Evolutionary conservation across 2,113 vertebrate species (phyloP).

Genomic region (Hepsetus odoe): DNA sequence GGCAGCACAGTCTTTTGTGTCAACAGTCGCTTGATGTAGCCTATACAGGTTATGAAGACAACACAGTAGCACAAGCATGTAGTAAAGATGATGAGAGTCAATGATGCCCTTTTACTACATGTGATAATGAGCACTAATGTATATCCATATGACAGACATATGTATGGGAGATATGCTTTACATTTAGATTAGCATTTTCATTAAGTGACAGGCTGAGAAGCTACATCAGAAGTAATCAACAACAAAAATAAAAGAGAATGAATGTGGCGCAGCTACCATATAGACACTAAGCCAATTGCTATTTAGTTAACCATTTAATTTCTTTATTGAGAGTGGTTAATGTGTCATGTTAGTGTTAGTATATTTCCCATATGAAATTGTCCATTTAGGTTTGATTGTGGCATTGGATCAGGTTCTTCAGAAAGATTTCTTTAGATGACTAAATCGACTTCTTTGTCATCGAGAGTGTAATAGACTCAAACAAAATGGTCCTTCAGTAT

Average conservation of each 20-base stretch:
- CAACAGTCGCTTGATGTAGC: too few relatives aligned
- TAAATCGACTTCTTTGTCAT: neutral
- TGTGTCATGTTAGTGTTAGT: neutral
- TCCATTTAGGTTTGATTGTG: neutral
- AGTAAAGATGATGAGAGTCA: neutral
- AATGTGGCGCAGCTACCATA: neutral
- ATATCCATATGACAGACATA: neutral
- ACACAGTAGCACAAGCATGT: too few relatives aligned
- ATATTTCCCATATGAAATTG: conserved; percentile 1
- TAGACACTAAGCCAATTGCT: neutral
- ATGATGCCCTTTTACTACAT: neutral
- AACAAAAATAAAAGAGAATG: conserved; percentile 29
- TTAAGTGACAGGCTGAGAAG: conserved; percentile 36
- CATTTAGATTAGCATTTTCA: conserved; percentile 47
- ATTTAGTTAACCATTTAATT: neutral
- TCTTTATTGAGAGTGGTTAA: neutral
- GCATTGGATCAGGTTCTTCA: neutral
- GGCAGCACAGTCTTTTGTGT: too few relatives aligned
- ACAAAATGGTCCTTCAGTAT: neutral
- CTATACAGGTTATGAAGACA: too few relatives aligned
- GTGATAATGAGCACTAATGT: neutral
- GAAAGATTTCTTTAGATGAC: neutral
- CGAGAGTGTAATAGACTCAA: conserved; percentile 9
- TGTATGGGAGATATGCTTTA: conserved; percentile 24
- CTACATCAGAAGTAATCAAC: conserved; percentile 50